phyloP scores from a whole-genome alignment of 2,888 invertebrate genomes.

The Cheilosia impressa region DNA sequence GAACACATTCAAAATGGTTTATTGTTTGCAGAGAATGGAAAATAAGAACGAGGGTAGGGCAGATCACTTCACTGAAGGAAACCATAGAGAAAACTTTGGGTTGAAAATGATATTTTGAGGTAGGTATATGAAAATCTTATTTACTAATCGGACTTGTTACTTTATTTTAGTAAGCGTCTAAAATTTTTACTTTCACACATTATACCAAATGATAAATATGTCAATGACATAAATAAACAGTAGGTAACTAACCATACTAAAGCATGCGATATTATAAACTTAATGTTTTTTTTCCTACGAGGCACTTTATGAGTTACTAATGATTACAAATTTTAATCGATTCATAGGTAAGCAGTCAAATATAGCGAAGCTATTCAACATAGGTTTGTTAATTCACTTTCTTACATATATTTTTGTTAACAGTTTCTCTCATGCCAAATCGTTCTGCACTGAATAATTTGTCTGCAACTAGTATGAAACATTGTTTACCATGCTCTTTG shows the following conservation, averaged over 20 bases:
- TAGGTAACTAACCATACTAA: background rate
- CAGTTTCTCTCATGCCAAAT: conserved; percentile 29
- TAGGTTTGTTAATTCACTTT: conserved; percentile 38
- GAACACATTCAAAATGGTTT: conserved; percentile 26
- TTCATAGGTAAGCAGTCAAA: conserved; percentile 5
- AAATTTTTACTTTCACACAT: background rate
- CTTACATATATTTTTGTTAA: conserved; percentile 12
- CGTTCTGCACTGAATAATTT: conserved; percentile 61
- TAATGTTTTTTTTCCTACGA: background rate
- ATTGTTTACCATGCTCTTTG: conserved; percentile 19
- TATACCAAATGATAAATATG: background rate
- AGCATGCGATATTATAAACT: background rate
- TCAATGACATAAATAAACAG: background rate
- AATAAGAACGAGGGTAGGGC: conserved; percentile 28
- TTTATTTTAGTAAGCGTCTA: too few species aligned
- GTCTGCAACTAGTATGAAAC: conserved; percentile 48
- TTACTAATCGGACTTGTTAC: background rate
- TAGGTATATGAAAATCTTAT: background rate
- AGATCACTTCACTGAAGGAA: conserved; percentile 28
- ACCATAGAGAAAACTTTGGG: background rate
- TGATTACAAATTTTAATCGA: conserved; percentile 10
- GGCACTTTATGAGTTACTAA: background rate
- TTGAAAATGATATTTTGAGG: background rate
- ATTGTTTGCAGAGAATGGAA: conserved; percentile 31
- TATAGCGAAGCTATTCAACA: background rate